Conservation (phyloP, 2,113 vertebrate species). For the mouse (Mus musculus) region GRCm39 chr1:29243501-29244000, state of each 20-base stretch:
- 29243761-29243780: not conserved
- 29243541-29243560: not conserved
- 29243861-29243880: not conserved
- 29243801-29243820: not conserved
- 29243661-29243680: not conserved
- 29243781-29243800: not conserved
- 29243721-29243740: not conserved
- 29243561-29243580: not conserved
- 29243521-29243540: not conserved
- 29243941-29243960: not conserved
- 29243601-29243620: not conserved
- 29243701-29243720: not conserved
- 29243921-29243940: not conserved
- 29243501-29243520: not conserved
- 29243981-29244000: not conserved
- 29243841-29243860: not conserved
- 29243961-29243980: not conserved
- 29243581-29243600: not conserved
- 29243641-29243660: not conserved
- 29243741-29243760: not conserved
- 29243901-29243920: no score
- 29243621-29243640: not conserved
- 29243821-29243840: not conserved
- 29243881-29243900: not conserved
- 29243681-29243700: not conserved